Percentiles rank a stretch among this genome's conserved stretches.
Conservation (phyloP, 1,140 invertebrate genomes). For the Choristoneura fumiferana region DNA sequence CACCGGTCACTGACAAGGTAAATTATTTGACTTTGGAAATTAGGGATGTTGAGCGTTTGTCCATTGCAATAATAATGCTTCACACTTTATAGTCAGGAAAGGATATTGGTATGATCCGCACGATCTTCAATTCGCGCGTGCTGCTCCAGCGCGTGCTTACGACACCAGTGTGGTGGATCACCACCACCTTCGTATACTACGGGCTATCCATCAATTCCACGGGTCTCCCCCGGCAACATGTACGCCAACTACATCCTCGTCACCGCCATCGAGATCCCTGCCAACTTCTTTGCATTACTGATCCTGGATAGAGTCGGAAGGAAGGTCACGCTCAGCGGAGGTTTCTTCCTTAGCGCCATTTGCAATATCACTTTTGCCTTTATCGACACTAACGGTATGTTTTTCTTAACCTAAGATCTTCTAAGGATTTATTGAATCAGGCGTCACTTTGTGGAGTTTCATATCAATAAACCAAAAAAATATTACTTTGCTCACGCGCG, state of each 20-base stretch:
- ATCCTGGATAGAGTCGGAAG: conserved; percentile 82
- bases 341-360: conserved; percentile 80
- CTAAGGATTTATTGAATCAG: too few species aligned
- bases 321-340: conserved; percentile 77
- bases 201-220: conserved; percentile 89
- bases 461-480: too few species aligned
- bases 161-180: conserved; percentile 86
- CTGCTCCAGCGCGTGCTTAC: conserved; percentile 82
- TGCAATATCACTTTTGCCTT: conserved; percentile 70
- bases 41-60: background rate
- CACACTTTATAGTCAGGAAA: conserved; percentile 17
- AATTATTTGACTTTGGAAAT: background rate
- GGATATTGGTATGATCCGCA: conserved; percentile 56
- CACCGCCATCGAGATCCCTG: conserved; percentile 84
- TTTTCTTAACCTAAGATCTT: background rate
- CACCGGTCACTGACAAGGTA: conserved; percentile 5
- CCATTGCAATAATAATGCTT: too few species aligned
- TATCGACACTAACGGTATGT: conserved; percentile 48
- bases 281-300: conserved; percentile 81
- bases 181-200: conserved; percentile 88
- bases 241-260: conserved; percentile 86
- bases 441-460: too few species aligned
- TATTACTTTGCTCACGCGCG: too few species aligned
- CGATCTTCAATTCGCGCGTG: conserved; percentile 78
- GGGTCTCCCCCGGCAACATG: conserved; percentile 84